phyloP scores from a whole-genome alignment of 2,888 invertebrate genomes.

The Anoncus sp. region DNA sequence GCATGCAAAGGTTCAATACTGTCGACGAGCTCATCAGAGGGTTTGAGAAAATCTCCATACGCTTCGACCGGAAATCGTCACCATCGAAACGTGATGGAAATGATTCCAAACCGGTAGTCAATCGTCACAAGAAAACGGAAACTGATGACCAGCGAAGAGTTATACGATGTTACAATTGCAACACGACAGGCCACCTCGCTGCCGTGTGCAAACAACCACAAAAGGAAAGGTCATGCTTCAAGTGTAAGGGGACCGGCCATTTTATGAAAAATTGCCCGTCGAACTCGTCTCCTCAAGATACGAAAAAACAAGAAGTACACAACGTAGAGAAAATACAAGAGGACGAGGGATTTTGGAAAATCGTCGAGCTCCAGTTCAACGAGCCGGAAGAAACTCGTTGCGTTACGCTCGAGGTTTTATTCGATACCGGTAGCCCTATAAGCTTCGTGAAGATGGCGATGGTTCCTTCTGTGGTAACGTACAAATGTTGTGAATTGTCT shows the following conservation, averaged over 20 bases:
- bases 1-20: conserved; percentile 8
- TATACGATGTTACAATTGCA: neutral
- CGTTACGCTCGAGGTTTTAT: conserved; percentile 25
- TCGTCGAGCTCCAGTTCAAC: neutral
- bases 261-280: conserved; percentile 24
- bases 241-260: conserved; percentile 39
- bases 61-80: neutral
- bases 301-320: conserved; percentile 19
- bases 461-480: conserved; percentile 26
- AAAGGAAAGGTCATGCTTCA: conserved; percentile 31
- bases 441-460: conserved; percentile 44
- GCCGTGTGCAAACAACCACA: neutral
- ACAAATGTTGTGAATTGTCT: conserved; percentile 17
- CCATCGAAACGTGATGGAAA: neutral
- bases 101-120: neutral
- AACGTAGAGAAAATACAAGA: conserved; percentile 17
- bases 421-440: conserved; percentile 47
- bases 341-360: conserved; percentile 12
- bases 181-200: neutral
- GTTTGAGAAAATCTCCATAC: neutral
- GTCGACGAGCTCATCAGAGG: neutral
- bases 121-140: neutral
- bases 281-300: neutral
- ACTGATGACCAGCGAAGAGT: neutral
- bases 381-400: neutral